Percentiles rank a stretch among this genome's conserved stretches.
Conservation (phyloP, 2,797 vertebrate species). For the Phylloscopus collybita region DNA sequence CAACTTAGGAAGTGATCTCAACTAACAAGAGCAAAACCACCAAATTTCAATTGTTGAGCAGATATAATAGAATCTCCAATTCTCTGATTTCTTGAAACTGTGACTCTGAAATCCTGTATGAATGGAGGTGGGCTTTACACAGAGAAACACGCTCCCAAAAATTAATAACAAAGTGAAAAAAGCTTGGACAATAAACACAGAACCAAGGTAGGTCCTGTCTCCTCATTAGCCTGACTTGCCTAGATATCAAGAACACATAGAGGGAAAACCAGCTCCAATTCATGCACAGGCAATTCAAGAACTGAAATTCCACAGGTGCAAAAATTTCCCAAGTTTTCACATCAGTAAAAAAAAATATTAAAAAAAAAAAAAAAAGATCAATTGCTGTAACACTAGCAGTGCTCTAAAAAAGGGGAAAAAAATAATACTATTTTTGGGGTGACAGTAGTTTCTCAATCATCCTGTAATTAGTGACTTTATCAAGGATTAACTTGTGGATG, state of each 20-base stretch:
- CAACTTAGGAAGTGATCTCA: slow-evolving; percentile 29
- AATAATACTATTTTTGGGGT: background rate
- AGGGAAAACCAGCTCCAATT: background rate
- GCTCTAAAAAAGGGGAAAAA: background rate
- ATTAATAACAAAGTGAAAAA: background rate
- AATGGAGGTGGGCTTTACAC: background rate
- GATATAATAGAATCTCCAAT: background rate
- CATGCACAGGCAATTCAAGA: background rate
- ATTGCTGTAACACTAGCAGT: background rate
- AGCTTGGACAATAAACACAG: background rate
- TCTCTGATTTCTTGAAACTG: background rate
- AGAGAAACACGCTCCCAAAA: background rate
- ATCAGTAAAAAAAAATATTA: background rate
- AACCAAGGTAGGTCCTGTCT: background rate
- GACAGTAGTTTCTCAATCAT: background rate
- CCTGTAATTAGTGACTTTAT: background rate
- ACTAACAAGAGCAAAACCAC: background rate
- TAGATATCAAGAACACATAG: background rate
- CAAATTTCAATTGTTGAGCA: background rate
- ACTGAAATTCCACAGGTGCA: background rate
- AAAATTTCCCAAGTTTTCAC: background rate
- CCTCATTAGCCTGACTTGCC: background rate
- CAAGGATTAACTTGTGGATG: background rate
- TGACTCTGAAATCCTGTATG: background rate
- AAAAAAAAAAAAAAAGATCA: background rate